These are phyloP conservation scores for Urechis unicinctus DNA, from an alignment of 2,888 invertebrate species.

Conservation along the genomic window DNA sequence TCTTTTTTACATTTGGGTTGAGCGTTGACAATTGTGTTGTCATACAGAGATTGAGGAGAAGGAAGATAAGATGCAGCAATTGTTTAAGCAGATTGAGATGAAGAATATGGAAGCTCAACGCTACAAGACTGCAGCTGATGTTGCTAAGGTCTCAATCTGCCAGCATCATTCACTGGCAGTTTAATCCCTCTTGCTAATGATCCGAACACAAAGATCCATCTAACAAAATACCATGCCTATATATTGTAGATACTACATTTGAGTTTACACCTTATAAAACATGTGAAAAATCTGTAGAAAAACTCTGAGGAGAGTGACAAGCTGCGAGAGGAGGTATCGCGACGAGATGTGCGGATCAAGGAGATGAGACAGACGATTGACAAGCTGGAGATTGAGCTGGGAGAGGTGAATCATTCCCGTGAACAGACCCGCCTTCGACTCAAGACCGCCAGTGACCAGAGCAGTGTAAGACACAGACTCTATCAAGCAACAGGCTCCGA, in stretches of 20 bases:
- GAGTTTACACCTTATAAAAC: no score
- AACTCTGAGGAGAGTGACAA: background rate
- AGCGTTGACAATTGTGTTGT: no score
- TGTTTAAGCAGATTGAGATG: slow-evolving; percentile 38
- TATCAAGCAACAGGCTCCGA: no score
- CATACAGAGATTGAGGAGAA: slow-evolving; percentile 42
- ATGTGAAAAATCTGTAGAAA: no score
- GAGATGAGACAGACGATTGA: background rate
- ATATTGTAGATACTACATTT: no score
- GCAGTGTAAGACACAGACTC: background rate
- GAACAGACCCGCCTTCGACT: background rate
- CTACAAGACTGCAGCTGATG: slow-evolving; percentile 1
- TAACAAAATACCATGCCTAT: no score
- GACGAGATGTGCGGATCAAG: slow-evolving; percentile 1
- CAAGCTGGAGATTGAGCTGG: background rate
- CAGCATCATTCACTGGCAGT: background rate
- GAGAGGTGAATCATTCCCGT: background rate
- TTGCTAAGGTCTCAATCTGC: background rate
- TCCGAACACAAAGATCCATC: background rate
- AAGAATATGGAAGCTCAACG: slow-evolving; percentile 37
- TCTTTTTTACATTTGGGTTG: no score
- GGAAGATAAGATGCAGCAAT: slow-evolving; percentile 38
- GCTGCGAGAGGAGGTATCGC: background rate
- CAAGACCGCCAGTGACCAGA: background rate
- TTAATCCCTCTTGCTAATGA: background rate